Evolutionary conservation across 2,888 invertebrate genomes (phyloP).

Genomic region (Meganola albula): DNA sequence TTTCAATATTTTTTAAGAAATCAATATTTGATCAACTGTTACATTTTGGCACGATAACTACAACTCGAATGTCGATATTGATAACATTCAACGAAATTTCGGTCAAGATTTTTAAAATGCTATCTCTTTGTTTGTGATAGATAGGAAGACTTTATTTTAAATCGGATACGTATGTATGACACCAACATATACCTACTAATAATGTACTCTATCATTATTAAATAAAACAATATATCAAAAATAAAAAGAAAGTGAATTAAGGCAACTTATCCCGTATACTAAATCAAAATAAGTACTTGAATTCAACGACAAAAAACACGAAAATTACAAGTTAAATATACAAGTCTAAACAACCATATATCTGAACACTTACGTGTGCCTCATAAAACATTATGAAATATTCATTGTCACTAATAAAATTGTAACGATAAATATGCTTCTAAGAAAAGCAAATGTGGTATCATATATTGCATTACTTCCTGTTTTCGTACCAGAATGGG

Average conservation of each 20-base stretch:
- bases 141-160: too few species aligned
- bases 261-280: too few species aligned
- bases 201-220: too few species aligned
- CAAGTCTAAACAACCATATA: neutral
- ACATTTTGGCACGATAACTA: constrained; percentile 29
- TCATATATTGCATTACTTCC: constrained; percentile 44
- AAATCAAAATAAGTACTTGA: neutral
- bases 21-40: constrained; percentile 37
- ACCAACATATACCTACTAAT: too few species aligned
- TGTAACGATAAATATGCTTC: constrained; percentile 9
- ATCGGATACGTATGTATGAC: too few species aligned
- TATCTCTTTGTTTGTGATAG: constrained; percentile 33
- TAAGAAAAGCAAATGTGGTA: constrained; percentile 15
- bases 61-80: constrained; percentile 25
- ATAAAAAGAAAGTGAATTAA: too few species aligned
- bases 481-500: constrained; percentile 53
- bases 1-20: constrained; percentile 29
- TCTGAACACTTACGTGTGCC: constrained; percentile 5
- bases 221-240: too few species aligned
- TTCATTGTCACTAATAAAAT: constrained; percentile 13
- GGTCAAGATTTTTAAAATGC: constrained; percentile 27
- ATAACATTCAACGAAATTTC: constrained; percentile 28
- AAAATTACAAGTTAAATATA: neutral
- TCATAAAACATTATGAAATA: constrained; percentile 13
- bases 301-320: neutral